Percentiles rank a stretch among this genome's conserved stretches.
Evolutionary conservation across 2,888 invertebrate genomes (phyloP).

Genomic region (Hybos culiciformis): DNA sequence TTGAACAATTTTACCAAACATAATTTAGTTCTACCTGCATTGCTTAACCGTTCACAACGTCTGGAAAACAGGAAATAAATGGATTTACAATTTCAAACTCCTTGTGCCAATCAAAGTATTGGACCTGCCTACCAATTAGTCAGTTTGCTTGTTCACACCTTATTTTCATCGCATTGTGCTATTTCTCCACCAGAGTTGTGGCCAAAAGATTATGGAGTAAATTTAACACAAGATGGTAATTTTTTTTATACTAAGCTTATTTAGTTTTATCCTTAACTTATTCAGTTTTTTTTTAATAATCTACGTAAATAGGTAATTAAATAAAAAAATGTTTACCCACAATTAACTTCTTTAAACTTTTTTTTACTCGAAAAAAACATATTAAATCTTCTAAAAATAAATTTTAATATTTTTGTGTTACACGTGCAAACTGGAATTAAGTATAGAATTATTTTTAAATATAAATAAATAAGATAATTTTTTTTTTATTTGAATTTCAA

Average conservation of each 20-base stretch:
- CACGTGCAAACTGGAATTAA: neutral
- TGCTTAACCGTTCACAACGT: no score
- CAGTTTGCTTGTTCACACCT: conserved; percentile 40
- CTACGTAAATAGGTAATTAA: neutral
- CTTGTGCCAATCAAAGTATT: conserved; percentile 20
- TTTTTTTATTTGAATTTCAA: neutral
- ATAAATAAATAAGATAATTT: conserved; percentile 2
- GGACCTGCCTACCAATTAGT: conserved; percentile 37
- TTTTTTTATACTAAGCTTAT: no score
- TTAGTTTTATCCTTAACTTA: no score
- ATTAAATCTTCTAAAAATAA: no score
- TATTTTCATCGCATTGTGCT: conserved; percentile 46
- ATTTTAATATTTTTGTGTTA: no score
- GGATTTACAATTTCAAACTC: conserved; percentile 9
- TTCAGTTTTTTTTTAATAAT: neutral
- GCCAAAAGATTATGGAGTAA: conserved; percentile 38
- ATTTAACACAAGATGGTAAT: conserved; percentile 10
- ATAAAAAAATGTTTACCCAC: no score
- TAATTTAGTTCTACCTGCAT: no score
- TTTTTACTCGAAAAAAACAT: no score
- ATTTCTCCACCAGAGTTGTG: conserved; percentile 39
- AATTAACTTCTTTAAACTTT: no score
- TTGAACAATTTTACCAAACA: no score
- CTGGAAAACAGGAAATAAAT: no score
- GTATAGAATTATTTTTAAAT: neutral